phyloP scores from a whole-genome alignment of 1,140 invertebrate species.

The Batillaria attramentaria region DNA sequence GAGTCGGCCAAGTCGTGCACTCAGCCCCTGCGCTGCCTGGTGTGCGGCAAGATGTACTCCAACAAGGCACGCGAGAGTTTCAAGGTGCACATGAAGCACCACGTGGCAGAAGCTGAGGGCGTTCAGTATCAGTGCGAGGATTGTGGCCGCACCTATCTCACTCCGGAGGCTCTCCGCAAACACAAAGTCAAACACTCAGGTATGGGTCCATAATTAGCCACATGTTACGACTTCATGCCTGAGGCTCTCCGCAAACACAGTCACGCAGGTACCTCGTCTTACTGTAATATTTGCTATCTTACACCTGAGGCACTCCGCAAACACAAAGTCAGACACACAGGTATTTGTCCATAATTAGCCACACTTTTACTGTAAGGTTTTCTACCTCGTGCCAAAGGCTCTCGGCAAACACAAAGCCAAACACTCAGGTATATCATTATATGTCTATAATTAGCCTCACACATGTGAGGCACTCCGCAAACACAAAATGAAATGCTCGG shows the following conservation, averaged over 20 bases:
- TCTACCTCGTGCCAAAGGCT: slow-evolving; percentile 39
- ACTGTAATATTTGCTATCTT: no score
- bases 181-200: slow-evolving; percentile 31
- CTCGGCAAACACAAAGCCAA: slow-evolving; percentile 37
- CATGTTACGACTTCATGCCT: no score
- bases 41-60: slow-evolving; percentile 42
- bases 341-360: no score
- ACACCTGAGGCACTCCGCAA: no score
- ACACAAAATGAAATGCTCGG: no score
- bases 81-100: slow-evolving; percentile 43
- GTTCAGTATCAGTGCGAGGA: slow-evolving; percentile 42
- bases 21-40: slow-evolving; percentile 35
- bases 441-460: no score
- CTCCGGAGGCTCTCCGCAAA: slow-evolving; percentile 36
- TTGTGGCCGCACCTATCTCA: slow-evolving; percentile 41
- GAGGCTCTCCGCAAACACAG: no score
- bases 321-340: no score
- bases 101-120: slow-evolving; percentile 35
- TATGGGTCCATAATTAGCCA: no score
- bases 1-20: slow-evolving; percentile 32
- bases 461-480: no score
- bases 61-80: slow-evolving; percentile 45
- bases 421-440: slow-evolving; percentile 6
- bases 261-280: no score
- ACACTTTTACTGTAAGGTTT: no score